Evolutionary conservation across 1,140 invertebrate species (phyloP).

Genomic region (Vollenhovia emeryi): DNA sequence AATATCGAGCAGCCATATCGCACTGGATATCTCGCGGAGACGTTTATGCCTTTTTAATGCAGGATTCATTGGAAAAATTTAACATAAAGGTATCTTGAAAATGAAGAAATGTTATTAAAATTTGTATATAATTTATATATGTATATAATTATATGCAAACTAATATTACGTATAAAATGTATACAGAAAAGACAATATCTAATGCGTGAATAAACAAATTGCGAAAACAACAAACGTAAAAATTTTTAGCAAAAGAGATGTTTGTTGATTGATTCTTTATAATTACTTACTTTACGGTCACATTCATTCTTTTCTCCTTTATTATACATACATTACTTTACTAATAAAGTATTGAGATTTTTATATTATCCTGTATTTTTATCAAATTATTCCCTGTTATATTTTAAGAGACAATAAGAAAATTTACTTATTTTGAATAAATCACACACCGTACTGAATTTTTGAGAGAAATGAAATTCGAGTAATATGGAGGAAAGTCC

Average conservation of each 20-base stretch:
- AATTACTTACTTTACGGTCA: background rate
- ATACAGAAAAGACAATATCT: no score
- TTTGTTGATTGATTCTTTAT: background rate
- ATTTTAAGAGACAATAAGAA: background rate
- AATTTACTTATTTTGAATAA: background rate
- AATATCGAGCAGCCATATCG: conserved; percentile 24
- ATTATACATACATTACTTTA: background rate
- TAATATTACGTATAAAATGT: background rate
- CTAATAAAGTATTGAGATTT: background rate
- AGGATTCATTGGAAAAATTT: background rate
- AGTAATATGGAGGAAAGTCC: no score
- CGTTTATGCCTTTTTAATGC: background rate
- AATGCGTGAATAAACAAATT: background rate
- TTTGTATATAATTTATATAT: background rate
- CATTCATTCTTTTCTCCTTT: background rate
- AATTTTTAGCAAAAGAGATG: background rate
- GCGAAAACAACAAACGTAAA: background rate
- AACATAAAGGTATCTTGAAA: conserved; percentile 7
- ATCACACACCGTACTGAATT: background rate
- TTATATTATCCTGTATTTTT: background rate
- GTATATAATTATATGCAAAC: background rate
- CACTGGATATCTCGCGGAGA: conserved; percentile 3
- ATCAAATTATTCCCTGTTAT: background rate
- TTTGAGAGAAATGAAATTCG: background rate
- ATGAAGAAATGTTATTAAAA: background rate